Evolutionary conservation across 2,888 invertebrate species (phyloP), one percentile per base, ranked within the genome.

Genomic region (Agonopterix arenella): DNA sequence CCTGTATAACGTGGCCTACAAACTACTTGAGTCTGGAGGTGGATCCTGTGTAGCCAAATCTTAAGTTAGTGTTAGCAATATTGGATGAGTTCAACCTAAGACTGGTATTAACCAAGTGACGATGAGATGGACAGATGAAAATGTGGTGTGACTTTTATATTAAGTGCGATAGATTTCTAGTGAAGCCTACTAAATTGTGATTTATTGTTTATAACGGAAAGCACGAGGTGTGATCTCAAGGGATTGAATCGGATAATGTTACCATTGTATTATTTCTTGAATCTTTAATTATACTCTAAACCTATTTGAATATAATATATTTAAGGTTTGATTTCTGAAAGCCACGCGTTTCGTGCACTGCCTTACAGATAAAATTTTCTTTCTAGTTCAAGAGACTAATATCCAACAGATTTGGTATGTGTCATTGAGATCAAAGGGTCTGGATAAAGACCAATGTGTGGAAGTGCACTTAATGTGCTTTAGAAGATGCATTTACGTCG

Each of bases 401-500:
- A 62, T 60, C 65, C 47, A 47, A n/a, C 40, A 40, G n/a, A 9
- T 40, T n/a, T 40, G 40, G 40, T 40, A n/a, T n/a, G 40, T 40
- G 5, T 40, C 10, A 40, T 40, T 40, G n/a, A 40, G 40, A 40
- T 40, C 40, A 40, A 40, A 40, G 40, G 40, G 9, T 40, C 28
- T 13, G 11, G 36, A 11, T 46, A 44, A 38, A 48, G 36, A 45
- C 46, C 41, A 48, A 40, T 49, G 65, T 70, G 63, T 73, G 75
- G 68, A 79, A 76, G 73, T 80, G 80, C 82, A 83, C 84, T 85
- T 83, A 84, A 84, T 70, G 76, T 75, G 69, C 64, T 60, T 61
- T 62, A 70, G 64, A 60, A 62, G 57, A 68, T 71, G 74, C 73
- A 73, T 72, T 70, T 70, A 70, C 55, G 58, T 65, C 70, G 68